phyloP scores from a whole-genome alignment of 2,113 vertebrate species.

The Pterocles burchelli region DNA sequence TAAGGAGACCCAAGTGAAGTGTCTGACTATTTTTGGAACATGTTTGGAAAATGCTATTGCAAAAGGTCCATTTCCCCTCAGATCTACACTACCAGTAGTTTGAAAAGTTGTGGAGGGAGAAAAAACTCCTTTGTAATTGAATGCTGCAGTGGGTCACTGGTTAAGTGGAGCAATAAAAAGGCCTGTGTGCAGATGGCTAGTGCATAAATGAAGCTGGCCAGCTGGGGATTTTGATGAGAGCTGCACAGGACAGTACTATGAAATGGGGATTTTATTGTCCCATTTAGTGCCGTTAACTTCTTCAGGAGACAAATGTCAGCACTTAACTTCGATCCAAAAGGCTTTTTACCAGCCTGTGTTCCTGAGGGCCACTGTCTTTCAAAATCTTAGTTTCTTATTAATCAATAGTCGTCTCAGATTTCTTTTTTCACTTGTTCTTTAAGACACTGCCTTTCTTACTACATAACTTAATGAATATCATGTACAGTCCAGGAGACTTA shows the following conservation, averaged over 20 bases:
- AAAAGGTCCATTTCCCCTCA: not conserved
- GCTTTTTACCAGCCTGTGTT: not conserved
- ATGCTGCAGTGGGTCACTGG: not conserved
- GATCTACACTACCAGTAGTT: not conserved
- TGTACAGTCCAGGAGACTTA: not conserved
- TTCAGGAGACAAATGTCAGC: not conserved
- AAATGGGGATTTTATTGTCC: not conserved
- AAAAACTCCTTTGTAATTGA: not conserved
- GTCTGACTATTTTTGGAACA: not conserved
- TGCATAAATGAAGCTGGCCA: not conserved
- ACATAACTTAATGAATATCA: not conserved
- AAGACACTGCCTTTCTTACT: slow-evolving; percentile 32
- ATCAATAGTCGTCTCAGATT: not conserved
- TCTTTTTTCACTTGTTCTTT: slow-evolving; percentile 1
- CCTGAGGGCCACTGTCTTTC: not conserved
- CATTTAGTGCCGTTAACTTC: not conserved
- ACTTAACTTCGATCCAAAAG: not conserved
- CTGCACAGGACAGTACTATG: not conserved
- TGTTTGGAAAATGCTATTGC: not conserved
- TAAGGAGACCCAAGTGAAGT: not conserved
- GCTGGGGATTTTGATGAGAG: not conserved
- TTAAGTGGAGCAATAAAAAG: not conserved
- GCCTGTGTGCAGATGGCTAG: not conserved
- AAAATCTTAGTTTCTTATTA: not conserved
- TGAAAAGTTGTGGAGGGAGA: not conserved